Percentiles rank a stretch among this genome's conserved stretches.
phyloP scores from a whole-genome alignment of 2,113 vertebrate species.

The Gulo gulo region DNA sequence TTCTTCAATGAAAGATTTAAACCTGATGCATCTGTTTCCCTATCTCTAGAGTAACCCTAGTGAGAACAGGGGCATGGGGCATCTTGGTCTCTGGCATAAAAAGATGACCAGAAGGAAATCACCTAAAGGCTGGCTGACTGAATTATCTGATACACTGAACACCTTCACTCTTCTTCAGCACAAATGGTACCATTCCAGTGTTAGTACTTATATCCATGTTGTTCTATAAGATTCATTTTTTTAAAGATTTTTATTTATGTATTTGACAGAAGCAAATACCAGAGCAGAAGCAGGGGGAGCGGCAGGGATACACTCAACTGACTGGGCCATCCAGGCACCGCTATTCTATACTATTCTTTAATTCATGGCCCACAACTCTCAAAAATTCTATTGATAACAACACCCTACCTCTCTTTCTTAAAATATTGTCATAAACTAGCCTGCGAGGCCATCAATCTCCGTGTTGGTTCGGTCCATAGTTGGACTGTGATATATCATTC shows the following conservation, averaged over 20 bases:
- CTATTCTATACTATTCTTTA: fast-evolving
- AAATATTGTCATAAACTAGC: fast-evolving
- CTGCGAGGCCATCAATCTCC: fast-evolving
- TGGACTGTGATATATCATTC: fast-evolving
- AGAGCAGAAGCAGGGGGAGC: too few species aligned
- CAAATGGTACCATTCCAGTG: fast-evolving
- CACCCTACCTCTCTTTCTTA: not conserved
- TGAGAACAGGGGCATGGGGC: fast-evolving
- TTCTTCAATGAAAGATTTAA: not conserved
- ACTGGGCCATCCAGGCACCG: too few species aligned
- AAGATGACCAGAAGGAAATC: fast-evolving
- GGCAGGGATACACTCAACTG: too few species aligned
- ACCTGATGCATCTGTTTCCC: not conserved
- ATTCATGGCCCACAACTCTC: not conserved
- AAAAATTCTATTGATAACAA: too few species aligned
- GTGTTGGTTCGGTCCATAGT: fast-evolving
- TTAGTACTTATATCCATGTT: fast-evolving
- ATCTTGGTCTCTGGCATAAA: fast-evolving
- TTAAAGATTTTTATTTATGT: not conserved
- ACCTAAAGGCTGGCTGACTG: fast-evolving
- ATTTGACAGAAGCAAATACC: too few species aligned
- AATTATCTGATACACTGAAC: fast-evolving
- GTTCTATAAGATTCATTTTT: fast-evolving
- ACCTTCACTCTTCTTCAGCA: not conserved
- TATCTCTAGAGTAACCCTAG: fast-evolving